phyloP scores from a whole-genome alignment of 2,888 invertebrate species.

The Heteromurus nitidus region DNA sequence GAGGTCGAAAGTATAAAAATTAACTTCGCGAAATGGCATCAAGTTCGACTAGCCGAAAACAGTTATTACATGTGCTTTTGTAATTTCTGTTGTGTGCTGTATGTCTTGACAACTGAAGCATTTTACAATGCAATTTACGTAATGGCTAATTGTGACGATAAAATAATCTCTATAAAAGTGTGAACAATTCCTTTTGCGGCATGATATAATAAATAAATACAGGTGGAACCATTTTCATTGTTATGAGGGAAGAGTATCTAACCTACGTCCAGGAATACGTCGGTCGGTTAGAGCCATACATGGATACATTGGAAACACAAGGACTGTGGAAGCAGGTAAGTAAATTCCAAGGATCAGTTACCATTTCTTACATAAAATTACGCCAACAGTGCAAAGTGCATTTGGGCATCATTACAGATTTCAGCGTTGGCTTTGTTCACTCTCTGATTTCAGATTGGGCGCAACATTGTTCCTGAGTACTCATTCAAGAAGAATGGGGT shows the following conservation, averaged over 20 bases:
- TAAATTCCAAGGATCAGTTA: not conserved
- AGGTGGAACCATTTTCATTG: constrained; percentile 75
- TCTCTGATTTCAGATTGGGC: constrained; percentile 65
- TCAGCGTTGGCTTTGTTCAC: not conserved
- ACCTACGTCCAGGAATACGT: constrained; percentile 74
- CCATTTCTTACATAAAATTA: not conserved
- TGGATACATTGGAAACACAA: constrained; percentile 73
- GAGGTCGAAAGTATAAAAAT: too few species aligned
- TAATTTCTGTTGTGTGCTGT: too few species aligned
- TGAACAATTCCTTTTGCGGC: too few species aligned
- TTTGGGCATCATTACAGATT: not conserved
- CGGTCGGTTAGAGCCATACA: constrained; percentile 74
- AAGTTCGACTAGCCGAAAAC: too few species aligned
- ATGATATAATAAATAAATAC: constrained; percentile 1
- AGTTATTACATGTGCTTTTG: too few species aligned
- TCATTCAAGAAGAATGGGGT: constrained; percentile 74
- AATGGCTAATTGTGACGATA: too few species aligned
- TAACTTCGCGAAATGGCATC: too few species aligned
- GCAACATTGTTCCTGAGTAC: constrained; percentile 74
- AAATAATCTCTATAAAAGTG: too few species aligned
- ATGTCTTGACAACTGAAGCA: too few species aligned
- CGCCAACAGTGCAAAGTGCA: too few species aligned
- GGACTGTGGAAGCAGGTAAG: constrained; percentile 74
- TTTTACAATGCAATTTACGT: too few species aligned
- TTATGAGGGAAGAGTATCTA: constrained; percentile 75